Evolutionary conservation across 2,113 vertebrate genomes (phyloP).

Genomic region (Myocastor coypus): DNA sequence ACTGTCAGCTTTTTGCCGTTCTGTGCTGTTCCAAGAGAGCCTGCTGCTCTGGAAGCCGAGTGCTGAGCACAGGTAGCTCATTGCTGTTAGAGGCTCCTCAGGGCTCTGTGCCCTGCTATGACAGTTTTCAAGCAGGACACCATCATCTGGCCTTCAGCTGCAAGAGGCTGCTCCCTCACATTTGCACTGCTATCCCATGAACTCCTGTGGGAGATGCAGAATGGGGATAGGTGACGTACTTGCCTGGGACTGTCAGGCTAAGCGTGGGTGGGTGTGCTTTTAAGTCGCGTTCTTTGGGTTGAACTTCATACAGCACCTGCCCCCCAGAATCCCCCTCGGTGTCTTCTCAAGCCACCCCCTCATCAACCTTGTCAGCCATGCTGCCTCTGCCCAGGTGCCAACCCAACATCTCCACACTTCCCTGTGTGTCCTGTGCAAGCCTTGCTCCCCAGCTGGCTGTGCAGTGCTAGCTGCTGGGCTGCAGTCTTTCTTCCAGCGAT

Average conservation of each 20-base stretch:
- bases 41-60: neutral
- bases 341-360: neutral
- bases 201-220: neutral
- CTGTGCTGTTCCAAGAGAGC: neutral
- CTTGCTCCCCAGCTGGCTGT: neutral
- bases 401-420: no score
- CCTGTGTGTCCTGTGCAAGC: neutral
- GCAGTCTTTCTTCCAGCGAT: constrained; percentile 81
- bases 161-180: neutral
- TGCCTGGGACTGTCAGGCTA: no score
- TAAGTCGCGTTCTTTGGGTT: neutral
- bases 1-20: neutral
- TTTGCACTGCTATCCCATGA: neutral
- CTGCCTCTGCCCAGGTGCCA: neutral
- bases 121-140: neutral
- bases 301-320: neutral
- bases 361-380: neutral
- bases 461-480: constrained; percentile 62
- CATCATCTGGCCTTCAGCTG: neutral
- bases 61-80: neutral
- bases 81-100: neutral
- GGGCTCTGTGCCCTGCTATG: neutral
- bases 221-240: neutral
- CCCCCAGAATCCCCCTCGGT: neutral
- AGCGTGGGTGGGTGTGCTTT: neutral